A percentile compares a stretch with the other conserved stretches of the same genome.
These are phyloP conservation scores for Pogoniulus pusillus DNA, from an alignment of 2,797 vertebrate genomes.

Conservation along the genomic window DNA sequence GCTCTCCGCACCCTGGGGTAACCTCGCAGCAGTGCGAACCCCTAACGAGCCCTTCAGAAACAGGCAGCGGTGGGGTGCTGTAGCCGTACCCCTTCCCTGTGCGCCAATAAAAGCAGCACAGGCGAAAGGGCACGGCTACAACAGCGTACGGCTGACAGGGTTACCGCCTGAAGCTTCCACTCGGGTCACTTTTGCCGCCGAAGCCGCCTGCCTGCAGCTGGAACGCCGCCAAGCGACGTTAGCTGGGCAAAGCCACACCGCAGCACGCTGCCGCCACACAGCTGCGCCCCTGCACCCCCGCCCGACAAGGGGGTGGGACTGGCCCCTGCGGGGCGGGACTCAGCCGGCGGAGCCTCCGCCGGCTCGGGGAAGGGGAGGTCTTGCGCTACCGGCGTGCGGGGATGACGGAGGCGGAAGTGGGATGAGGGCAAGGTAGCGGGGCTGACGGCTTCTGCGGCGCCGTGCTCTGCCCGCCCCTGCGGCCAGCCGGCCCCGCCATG, in stretches of 20 bases:
- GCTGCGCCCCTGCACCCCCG: no score
- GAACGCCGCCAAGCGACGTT: fast-evolving
- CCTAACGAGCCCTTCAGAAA: neutral
- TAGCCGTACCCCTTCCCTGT: fast-evolving
- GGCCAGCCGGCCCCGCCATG: neutral
- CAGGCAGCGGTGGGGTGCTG: fast-evolving
- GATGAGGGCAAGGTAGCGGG: neutral
- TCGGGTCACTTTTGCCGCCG: no score
- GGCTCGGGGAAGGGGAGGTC: neutral
- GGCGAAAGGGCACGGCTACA: no score
- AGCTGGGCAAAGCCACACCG: fast-evolving
- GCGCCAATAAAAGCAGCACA: no score
- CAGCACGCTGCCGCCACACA: neutral
- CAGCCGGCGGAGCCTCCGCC: neutral
- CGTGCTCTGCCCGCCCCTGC: neutral
- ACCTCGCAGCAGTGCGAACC: fast-evolving
- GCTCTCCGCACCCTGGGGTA: fast-evolving
- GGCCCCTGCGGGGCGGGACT: neutral
- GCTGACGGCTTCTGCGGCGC: neutral
- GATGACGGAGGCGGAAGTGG: slow-evolving; percentile 69
- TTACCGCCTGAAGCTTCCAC: no score
- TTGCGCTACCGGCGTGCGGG: neutral
- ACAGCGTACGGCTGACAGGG: no score
- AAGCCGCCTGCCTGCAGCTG: fast-evolving
- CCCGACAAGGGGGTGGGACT: no score